These are phyloP conservation scores for Polia nebulosa DNA, from an alignment of 2,888 invertebrate genomes.

Conservation along the genomic window DNA sequence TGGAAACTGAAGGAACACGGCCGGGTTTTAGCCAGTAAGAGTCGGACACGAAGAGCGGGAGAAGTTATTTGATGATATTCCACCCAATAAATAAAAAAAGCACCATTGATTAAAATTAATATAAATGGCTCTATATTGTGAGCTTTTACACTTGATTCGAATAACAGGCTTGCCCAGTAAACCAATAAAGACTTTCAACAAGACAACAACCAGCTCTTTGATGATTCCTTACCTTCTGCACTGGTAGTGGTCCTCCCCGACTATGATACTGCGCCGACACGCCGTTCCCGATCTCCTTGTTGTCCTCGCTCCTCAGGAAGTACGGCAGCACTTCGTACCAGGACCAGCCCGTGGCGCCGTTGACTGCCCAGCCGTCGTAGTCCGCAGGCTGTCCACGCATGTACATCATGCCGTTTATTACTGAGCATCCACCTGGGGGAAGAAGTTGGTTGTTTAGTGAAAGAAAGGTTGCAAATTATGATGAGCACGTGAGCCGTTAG, in stretches of 20 bases:
- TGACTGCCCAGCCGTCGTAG: slow-evolving; percentile 94
- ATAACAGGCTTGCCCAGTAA: too few relatives aligned
- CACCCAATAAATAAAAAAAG: too few relatives aligned
- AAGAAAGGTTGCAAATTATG: not conserved
- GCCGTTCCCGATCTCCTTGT: slow-evolving; percentile 91
- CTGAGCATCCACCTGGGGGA: slow-evolving; percentile 92
- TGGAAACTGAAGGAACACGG: too few relatives aligned
- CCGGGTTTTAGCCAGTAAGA: too few relatives aligned
- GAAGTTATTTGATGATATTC: too few relatives aligned
- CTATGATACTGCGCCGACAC: slow-evolving; percentile 92
- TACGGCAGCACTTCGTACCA: slow-evolving; percentile 95
- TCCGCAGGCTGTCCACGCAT: slow-evolving; percentile 94
- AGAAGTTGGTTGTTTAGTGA: not conserved
- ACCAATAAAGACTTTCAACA: not conserved
- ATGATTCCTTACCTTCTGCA: slow-evolving; percentile 82
- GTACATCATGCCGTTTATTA: slow-evolving; percentile 96
- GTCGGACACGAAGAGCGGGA: too few relatives aligned
- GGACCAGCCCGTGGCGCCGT: slow-evolving; percentile 94
- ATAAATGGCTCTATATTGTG: too few relatives aligned
- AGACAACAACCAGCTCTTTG: not conserved
- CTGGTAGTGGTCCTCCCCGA: slow-evolving; percentile 91
- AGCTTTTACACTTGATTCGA: too few relatives aligned
- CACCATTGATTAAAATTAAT: too few relatives aligned
- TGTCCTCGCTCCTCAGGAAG: slow-evolving; percentile 93
- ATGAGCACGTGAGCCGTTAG: too few relatives aligned